Evolutionary conservation across 2,888 invertebrate genomes (phyloP), one percentile per base, ranked within the genome.

Genomic region (Heliconius ethilla): DNA sequence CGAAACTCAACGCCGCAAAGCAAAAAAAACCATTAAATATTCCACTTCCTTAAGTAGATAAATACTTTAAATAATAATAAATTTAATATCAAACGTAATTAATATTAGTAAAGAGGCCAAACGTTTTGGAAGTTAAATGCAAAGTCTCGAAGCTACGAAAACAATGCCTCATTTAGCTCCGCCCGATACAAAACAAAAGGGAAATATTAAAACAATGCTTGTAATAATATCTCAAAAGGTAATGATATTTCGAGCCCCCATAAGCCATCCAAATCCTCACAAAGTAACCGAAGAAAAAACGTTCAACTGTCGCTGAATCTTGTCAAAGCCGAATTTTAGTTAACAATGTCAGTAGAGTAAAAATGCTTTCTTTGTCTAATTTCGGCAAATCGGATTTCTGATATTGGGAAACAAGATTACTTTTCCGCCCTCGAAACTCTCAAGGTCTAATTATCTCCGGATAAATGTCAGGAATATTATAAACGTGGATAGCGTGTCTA

Each of bases 341-440:
- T 81, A 77, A 79, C 79, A 79, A 75, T 77, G 75, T 70, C 78
- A 78, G 63, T 74, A 45, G 76, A 74, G 59, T 72, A 79, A 78
- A 72, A 79, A 76, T 75, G 65, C 51, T 77, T 78, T 74, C 55
- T 77, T 75, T 59, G 70, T 73, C 40, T 76, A 73, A 78, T 77
- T 79, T 75, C 63, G 25, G 65, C 40, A 66, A 77, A 76, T 78
- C 65, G 70, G 74, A 79, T 80, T 80, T 75, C 69, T 37, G 69
- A 77, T 79, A 80, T 78, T 75, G 79, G 75, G 73, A 73, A 77
- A 80, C 76, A 75, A 73, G 79, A 81, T 80, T 79, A 81, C 66
- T 75, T 73, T 75, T 51, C 70, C 51, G 55, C 25, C 70, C 77
- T 77, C 59, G 25, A 40, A 37, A 75, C 27, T 37, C 27, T 40